Conservation (phyloP, 2,888 invertebrate species). For the Diloba caeruleocephala region DNA sequence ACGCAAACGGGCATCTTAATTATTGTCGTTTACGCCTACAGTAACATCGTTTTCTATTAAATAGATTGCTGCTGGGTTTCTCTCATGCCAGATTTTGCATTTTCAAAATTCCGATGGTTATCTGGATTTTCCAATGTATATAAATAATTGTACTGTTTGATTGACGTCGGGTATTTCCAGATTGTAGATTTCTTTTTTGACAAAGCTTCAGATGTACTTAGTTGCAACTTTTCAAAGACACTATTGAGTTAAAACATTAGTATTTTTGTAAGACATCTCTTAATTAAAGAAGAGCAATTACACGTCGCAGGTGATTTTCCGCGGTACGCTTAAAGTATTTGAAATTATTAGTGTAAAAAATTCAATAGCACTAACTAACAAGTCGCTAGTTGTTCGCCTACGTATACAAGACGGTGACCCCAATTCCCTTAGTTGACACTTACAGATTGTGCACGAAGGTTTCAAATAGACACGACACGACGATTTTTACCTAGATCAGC, state of each 20-base stretch:
- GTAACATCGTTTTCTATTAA: slow-evolving; percentile 12
- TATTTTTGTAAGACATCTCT: no score
- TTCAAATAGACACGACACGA: slow-evolving; percentile 9
- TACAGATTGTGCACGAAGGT: slow-evolving; percentile 33
- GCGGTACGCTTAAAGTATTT: not conserved
- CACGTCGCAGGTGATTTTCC: no score
- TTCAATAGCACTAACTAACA: slow-evolving; percentile 13
- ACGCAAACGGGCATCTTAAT: slow-evolving; percentile 52
- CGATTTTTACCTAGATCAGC: slow-evolving; percentile 15
- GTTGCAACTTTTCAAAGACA: no score
- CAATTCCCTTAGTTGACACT: slow-evolving; percentile 32
- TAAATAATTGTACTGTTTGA: slow-evolving; percentile 11
- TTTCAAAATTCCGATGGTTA: slow-evolving; percentile 1
- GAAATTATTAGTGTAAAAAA: slow-evolving; percentile 7
- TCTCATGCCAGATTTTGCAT: no score
- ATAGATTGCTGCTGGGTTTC: slow-evolving; percentile 4
- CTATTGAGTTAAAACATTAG: no score
- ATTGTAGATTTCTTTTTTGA: slow-evolving; percentile 11
- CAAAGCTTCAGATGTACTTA: not conserved
- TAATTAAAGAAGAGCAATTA: no score
- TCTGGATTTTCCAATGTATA: slow-evolving; percentile 30
- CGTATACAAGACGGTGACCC: slow-evolving; percentile 29
- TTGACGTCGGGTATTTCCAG: slow-evolving; percentile 27
- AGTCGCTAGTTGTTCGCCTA: slow-evolving; percentile 26
- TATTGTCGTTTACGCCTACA: slow-evolving; percentile 23